A percentile compares a stretch with the other conserved stretches of the same genome.
Evolutionary conservation across 2,113 vertebrate species (phyloP).

Genomic region (Hirundichthys speculiger): DNA sequence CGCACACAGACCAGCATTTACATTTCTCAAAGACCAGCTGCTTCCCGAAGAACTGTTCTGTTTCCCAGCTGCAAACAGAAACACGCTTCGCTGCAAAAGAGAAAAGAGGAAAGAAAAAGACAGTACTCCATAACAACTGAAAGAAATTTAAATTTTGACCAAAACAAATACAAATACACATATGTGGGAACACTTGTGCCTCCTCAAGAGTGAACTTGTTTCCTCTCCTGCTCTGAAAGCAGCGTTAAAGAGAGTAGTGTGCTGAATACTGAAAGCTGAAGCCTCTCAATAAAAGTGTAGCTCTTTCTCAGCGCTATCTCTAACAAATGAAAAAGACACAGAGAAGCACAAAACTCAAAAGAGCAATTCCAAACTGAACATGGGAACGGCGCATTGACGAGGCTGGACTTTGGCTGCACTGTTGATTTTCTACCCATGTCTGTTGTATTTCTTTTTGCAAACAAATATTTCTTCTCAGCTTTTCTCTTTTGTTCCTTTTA

Average conservation of each 20-base stretch:
- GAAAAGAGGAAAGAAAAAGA: conserved; percentile 34
- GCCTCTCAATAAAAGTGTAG: not conserved
- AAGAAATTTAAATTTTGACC: conserved; percentile 11
- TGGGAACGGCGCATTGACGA: not conserved
- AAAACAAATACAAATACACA: conserved; percentile 18
- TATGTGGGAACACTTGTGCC: conserved; percentile 23
- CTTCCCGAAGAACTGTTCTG: conserved; percentile 27
- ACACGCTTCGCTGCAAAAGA: conserved; percentile 21
- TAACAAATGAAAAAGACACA: not conserved
- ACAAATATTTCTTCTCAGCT: too few relatives aligned
- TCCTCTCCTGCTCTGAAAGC: not conserved
- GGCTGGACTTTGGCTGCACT: not conserved
- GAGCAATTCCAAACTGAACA: not conserved
- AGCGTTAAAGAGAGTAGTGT: not conserved
- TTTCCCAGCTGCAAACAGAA: conserved; percentile 40
- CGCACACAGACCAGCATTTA: conserved; percentile 52
- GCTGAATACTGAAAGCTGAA: not conserved
- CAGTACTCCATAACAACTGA: conserved; percentile 29
- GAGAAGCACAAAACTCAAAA: not conserved
- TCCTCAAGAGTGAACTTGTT: conserved; percentile 24
- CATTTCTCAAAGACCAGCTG: conserved; percentile 39
- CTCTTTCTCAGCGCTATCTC: not conserved
- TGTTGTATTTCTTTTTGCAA: too few relatives aligned
- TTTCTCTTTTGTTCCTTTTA: too few relatives aligned
- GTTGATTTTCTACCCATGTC: too few relatives aligned